Base-by-base conservation (phyloP, 2,888 invertebrate genomes). In the Diarsia mendica region DNA sequence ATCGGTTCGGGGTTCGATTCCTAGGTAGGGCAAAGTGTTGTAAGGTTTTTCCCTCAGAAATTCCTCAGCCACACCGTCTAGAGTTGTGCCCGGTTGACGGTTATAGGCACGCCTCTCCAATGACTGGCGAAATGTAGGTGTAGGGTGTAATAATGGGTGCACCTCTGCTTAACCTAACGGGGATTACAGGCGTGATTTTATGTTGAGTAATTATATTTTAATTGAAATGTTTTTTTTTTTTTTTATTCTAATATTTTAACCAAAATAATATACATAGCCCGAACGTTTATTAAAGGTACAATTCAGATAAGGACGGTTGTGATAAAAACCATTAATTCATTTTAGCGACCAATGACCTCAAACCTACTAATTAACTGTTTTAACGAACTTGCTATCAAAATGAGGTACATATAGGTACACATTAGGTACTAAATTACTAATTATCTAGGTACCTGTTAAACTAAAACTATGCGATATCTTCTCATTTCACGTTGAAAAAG, bases 281-380 rank as follows among this genome's bases (percentile, higher is more conserved):
- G n/a, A 4, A 53, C n/a, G 53, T 53, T 11, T n/a, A 53, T n/a
- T 11, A 13, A 23, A 2, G 11, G 55, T 55, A 58, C 15, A 58
- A 44, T 51, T 70, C 55, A 49, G 71, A 79, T 51, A 60, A 33
- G 20, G n/a, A n/a, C 13, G 20, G 18, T 49, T 28, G n/a, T 60
- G 28, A 69, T 46, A 69, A n/a, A 33, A 58, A 28, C 18, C 3
- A 23, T 6, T 58, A 23, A 79, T 68, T 48, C 6, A 51, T 77
- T 77, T 77, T 65, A 11, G 18, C n/a, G 18, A 75, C 44, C 18
- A n/a, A 74, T 8, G 28, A 44, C 15, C 23, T 15, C 48, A 48
- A 48, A 46, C 18, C 1, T 23, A 18, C 10, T 67, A 55, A 8
- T n/a, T 11, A 28, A 20, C 13, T 18, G 5, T 48, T 46, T 55